phyloP scores from a whole-genome alignment of 2,113 vertebrate species.

The Coregonus clupeaformis region DNA sequence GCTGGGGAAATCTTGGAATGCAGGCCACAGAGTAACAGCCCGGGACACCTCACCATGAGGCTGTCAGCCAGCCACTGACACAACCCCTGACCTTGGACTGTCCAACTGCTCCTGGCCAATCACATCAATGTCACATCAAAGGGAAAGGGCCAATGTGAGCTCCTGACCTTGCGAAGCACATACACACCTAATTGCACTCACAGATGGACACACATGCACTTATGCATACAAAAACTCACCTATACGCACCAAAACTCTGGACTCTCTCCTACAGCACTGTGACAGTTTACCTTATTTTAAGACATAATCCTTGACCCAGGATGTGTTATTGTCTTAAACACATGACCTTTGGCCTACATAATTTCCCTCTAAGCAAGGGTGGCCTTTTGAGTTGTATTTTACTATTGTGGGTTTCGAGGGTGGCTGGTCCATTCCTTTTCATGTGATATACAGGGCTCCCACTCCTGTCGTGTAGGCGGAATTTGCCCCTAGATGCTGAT shows the following conservation, averaged over 20 bases:
- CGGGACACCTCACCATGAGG: too few relatives aligned
- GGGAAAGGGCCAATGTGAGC: not conserved
- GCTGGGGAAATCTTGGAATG: slow-evolving; percentile 3
- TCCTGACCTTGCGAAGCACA: not conserved
- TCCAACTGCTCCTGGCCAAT: not conserved
- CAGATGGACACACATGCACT: not conserved
- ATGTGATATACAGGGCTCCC: not conserved
- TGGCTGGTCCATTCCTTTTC: not conserved
- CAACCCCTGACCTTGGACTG: not conserved
- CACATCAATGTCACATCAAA: slow-evolving; percentile 26
- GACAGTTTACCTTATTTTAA: not conserved
- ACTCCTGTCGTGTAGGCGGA: not conserved
- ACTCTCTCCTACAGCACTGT: not conserved
- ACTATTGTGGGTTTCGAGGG: too few relatives aligned
- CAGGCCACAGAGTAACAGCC: not conserved
- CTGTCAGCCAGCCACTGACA: not conserved
- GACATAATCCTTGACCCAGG: not conserved
- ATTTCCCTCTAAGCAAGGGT: not conserved
- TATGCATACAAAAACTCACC: not conserved
- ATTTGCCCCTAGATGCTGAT: not conserved
- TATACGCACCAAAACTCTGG: not conserved
- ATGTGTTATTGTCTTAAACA: slow-evolving; percentile 17
- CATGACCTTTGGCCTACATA: too few relatives aligned
- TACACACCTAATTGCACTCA: not conserved
- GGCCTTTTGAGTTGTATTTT: not conserved